Base-by-base conservation (phyloP, 2,888 invertebrate species). In the Cheilosia vulpina region DNA sequence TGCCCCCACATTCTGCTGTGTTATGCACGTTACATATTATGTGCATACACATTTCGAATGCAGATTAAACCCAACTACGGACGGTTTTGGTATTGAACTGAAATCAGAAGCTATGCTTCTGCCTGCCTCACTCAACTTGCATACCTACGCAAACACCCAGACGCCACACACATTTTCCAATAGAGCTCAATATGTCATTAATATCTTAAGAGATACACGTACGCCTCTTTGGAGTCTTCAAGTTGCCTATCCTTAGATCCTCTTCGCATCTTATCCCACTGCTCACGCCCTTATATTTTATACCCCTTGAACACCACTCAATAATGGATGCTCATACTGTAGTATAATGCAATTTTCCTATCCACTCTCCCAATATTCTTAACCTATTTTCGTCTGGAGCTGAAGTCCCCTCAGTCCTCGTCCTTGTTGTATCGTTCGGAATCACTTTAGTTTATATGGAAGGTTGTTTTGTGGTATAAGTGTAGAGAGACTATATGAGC, bases 321-420 rank as follows among this genome's bases (percentile, higher is more conserved):
- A 83, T 83, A 83, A 79, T 68, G 73, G 78, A 83, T 83, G 83
- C 68, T 83, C 83, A 83, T 66, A 60, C 71, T 45, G 34, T 65
- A 62, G 58, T 52, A 58, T 78, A 82, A 83, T 73, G 78, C 66
- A 78, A 82, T 82, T 82, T 78, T 73, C 72, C 78, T 63, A 52
- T 72, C 55, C 68, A 34, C 62, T 57, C 50, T 78, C 45, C 38
- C 50, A 55, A 62, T 68, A 62, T 62, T 43, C 73, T 58, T 69
- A 52, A 53, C 50, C 27, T 43, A 57, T 58, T 24, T 80, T 60
- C 53, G 68, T n/a, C 47, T 47, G 17, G 21, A 41, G 27, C 34
- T 57, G 53, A 38, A 62, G 58, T 47, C 47, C n/a, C 17, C 45
- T 6, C 2, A 43, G 45, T 17, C 45, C 11, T 41, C 17, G 63